Percentiles rank a stretch among this genome's conserved stretches.
phyloP scores from a whole-genome alignment of 2,113 vertebrate genomes.

The Epinephelus moara region DNA sequence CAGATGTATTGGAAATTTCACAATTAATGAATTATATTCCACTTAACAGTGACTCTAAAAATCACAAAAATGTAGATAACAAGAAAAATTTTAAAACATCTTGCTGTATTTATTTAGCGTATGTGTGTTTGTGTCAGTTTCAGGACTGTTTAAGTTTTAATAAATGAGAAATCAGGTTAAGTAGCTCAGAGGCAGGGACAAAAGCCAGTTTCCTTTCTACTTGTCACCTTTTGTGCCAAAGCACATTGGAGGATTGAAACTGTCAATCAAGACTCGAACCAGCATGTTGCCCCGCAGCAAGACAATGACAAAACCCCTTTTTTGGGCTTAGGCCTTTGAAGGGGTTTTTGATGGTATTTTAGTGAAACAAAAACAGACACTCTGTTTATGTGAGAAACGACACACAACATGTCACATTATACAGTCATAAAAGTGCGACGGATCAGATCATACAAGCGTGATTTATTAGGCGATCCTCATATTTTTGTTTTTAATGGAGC shows the following conservation, averaged over 20 bases:
- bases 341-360: constrained; percentile 84
- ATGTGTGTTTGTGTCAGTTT: not conserved
- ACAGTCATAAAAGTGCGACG: not conserved
- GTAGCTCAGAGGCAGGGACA: constrained; percentile 88
- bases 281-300: constrained; percentile 90
- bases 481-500: not conserved
- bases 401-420: constrained; percentile 23
- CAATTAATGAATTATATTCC: not conserved
- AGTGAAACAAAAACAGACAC: constrained; percentile 47
- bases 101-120: not conserved
- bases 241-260: constrained; percentile 89
- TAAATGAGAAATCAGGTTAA: constrained; percentile 88
- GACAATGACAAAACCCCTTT: constrained; percentile 83
- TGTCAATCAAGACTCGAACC: constrained; percentile 91
- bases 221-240: constrained; percentile 91
- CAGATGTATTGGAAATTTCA: not conserved
- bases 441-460: not conserved
- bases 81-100: not conserved
- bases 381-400: constrained; percentile 27
- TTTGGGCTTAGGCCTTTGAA: constrained; percentile 86
- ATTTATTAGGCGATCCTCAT: not conserved
- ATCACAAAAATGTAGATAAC: not conserved
- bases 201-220: constrained; percentile 92
- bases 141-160: constrained; percentile 34
- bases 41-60: not conserved